Percentiles rank a stretch among this genome's conserved stretches.
Conservation (phyloP, 2,888 invertebrate genomes). For the Rutpela maculata region DNA sequence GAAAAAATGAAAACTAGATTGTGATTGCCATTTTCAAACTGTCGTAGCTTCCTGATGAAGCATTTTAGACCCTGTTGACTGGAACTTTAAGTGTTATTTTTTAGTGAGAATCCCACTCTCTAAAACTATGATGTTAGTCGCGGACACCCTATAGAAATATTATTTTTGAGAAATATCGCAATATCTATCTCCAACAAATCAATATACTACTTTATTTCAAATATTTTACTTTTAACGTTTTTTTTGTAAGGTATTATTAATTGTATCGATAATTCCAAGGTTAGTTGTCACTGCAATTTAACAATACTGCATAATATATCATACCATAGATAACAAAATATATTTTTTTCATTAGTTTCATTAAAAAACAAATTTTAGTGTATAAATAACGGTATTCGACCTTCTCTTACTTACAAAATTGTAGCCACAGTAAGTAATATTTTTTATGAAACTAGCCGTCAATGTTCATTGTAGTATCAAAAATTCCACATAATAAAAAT, state of each 20-base stretch:
- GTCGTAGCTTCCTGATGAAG: too few species aligned
- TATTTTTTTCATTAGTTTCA: neutral
- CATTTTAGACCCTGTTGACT: too few species aligned
- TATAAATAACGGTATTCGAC: neutral
- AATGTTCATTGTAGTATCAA: neutral
- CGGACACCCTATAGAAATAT: too few species aligned
- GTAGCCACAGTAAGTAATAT: neutral
- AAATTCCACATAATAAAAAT: neutral
- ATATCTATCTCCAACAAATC: too few species aligned
- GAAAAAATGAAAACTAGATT: too few species aligned
- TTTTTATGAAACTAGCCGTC: neutral
- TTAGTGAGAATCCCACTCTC: too few species aligned
- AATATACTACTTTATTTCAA: too few species aligned
- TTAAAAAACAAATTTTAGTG: neutral
- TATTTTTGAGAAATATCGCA: too few species aligned
- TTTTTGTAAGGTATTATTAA: neutral
- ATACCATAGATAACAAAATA: neutral
- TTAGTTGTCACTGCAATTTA: neutral
- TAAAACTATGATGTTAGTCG: too few species aligned
- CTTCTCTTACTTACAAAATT: neutral
- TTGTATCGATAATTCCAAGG: neutral
- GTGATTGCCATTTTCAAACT: too few species aligned
- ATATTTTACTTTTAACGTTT: neutral
- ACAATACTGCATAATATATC: neutral
- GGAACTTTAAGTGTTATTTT: too few species aligned